Conservation (phyloP, 1,140 invertebrate genomes). For the Cydia pomonella region DNA sequence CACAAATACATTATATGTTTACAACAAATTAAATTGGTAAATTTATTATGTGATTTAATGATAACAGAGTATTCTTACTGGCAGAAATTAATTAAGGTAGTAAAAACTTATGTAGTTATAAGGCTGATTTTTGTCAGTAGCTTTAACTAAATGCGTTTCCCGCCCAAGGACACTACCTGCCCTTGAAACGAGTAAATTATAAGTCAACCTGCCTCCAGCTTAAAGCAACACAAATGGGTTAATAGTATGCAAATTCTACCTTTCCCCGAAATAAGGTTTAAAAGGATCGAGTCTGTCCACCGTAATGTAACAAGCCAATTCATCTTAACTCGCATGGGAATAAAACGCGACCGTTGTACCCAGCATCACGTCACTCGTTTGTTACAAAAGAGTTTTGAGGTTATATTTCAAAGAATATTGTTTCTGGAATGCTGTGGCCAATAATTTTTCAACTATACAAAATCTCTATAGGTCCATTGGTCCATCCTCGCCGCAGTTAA, state of each 20-base stretch:
- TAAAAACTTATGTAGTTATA: too few species aligned
- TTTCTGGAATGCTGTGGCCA: not conserved
- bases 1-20: too few species aligned
- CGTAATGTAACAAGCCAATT: not conserved
- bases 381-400: not conserved
- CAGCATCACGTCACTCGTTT: not conserved
- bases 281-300: not conserved
- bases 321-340: not conserved
- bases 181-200: not conserved
- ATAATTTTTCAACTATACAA: too few species aligned
- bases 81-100: too few species aligned
- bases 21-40: too few species aligned
- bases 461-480: too few species aligned
- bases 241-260: conserved; percentile 13
- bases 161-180: not conserved
- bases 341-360: not conserved
- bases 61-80: too few species aligned
- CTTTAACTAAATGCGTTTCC: not conserved
- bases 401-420: conserved; percentile 6
- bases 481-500: too few species aligned
- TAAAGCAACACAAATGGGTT: not conserved
- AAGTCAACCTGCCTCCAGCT: conserved; percentile 1
- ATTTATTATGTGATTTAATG: too few species aligned
- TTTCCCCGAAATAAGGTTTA: not conserved
- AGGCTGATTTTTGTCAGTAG: too few species aligned